phyloP scores from a whole-genome alignment of 2,797 vertebrate species.

The Hirundo rustica region DNA sequence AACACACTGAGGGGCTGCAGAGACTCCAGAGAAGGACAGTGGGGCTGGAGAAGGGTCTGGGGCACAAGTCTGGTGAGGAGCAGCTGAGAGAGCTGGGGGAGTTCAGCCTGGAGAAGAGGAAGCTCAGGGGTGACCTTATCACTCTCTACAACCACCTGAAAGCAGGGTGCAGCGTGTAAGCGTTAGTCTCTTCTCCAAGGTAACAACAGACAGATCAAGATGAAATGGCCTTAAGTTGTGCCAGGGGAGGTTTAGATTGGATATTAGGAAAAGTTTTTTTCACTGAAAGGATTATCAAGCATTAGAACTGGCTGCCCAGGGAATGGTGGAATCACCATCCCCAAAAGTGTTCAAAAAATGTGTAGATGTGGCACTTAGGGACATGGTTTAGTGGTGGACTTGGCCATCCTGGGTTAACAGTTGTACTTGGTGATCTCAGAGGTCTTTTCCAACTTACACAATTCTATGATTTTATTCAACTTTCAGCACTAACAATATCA shows the following conservation, averaged over 20 bases:
- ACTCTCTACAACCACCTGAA: background rate
- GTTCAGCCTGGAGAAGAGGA: background rate
- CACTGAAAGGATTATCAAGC: background rate
- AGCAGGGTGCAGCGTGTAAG: background rate
- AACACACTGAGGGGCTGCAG: background rate
- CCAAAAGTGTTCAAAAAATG: background rate
- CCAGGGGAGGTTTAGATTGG: background rate
- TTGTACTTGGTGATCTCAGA: background rate
- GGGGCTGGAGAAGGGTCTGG: background rate
- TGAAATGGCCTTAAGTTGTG: background rate
- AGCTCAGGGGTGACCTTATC: background rate
- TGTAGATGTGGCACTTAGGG: background rate
- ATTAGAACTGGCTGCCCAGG: background rate
- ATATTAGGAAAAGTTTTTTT: background rate
- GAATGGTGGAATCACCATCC: background rate
- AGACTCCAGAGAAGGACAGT: fast-evolving
- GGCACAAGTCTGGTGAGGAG: background rate
- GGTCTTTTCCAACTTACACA: background rate
- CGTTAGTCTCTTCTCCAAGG: background rate
- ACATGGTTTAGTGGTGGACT: background rate
- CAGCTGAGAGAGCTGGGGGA: background rate
- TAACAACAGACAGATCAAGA: background rate
- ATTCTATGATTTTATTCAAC: background rate
- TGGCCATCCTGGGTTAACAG: background rate
- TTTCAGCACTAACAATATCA: background rate